phyloP scores from a whole-genome alignment of 2,888 invertebrate genomes.

The Clepsis dumicolana region DNA sequence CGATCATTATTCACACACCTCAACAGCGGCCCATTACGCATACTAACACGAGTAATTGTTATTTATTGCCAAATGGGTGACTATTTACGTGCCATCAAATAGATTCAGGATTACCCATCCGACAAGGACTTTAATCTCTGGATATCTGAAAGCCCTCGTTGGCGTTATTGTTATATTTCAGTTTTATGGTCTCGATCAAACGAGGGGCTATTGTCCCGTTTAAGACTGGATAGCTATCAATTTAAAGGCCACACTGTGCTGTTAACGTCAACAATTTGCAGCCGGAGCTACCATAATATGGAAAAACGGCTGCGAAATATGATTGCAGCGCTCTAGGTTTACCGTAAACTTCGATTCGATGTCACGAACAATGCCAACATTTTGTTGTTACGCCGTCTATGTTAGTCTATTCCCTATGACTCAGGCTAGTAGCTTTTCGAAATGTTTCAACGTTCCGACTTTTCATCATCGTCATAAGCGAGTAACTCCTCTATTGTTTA shows the following conservation, averaged over 20 bases:
- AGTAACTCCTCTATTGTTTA: no score
- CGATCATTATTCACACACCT: conserved; percentile 16
- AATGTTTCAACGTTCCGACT: background rate
- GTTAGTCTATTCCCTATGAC: background rate
- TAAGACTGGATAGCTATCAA: conserved; percentile 46
- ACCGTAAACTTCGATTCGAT: conserved; percentile 2
- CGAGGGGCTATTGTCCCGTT: conserved; percentile 71
- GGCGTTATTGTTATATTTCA: conserved; percentile 70
- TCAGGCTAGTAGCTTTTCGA: background rate
- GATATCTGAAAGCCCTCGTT: conserved; percentile 56
- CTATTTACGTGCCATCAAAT: conserved; percentile 48
- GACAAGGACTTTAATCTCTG: conserved; percentile 63
- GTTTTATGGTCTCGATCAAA: conserved; percentile 73
- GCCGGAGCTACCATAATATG: conserved; percentile 66
- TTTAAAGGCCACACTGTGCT: conserved; percentile 43
- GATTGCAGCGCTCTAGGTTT: conserved; percentile 58
- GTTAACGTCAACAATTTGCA: conserved; percentile 41
- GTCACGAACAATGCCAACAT: background rate
- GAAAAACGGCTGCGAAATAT: conserved; percentile 65
- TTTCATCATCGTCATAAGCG: background rate
- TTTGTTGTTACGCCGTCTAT: background rate
- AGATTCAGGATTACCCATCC: conserved; percentile 58
- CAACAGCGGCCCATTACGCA: conserved; percentile 30
- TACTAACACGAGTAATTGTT: conserved; percentile 43
- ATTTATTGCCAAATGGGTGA: conserved; percentile 39